Base-by-base conservation (phyloP, 1,140 invertebrate genomes). In the Drosophila rhopaloa region DNA sequence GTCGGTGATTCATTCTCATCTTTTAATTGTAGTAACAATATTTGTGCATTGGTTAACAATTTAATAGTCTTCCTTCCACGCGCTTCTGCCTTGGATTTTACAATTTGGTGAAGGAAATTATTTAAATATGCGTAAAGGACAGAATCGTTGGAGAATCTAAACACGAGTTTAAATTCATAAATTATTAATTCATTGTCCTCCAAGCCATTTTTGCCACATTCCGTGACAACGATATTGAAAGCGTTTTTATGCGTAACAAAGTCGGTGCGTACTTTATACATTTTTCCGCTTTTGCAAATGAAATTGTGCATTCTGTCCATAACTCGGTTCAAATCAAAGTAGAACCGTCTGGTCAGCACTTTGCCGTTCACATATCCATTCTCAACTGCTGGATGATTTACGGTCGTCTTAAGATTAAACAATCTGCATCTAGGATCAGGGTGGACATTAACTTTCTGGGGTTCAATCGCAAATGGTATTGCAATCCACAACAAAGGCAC, bases 221-320 rank as follows among this genome's bases (percentile, higher is more conserved):
- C 43, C 3, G 13, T 48, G 11, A 50, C 43, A 50, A 19, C 0
- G 1, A 58, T 35, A 5, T 10, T n/a, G 4, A 50, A n/a, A 19
- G 6, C 9, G 13, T 6, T 5, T 0, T 29, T 11, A 3, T 0
- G 2, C 8, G 27, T 27, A 2, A 6, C 0, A 16, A 13, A 6
- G 11, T 13, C 0, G n/a, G 14, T 13, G 10, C n/a, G n/a, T 14
- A 41, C 7, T 3, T 24, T 61, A 38, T 55, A 61, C 7, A 5
- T 29, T 5, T 41, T 55, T n/a, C 48, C 59, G 37, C 48, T 61
- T 14, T 38, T 61, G 10, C 59, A 61, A 29, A 4, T 10, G 1
- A 41, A 13, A n/a, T 29, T 54, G 8, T 16, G 19, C 35, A 62
- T 13, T 32, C 14, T 41, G 10, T 11, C 4, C 1, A 63, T 27